These are phyloP conservation scores for Sebastes oblongus DNA, from an alignment of 2,797 vertebrate species.

Conservation along the genomic window DNA sequence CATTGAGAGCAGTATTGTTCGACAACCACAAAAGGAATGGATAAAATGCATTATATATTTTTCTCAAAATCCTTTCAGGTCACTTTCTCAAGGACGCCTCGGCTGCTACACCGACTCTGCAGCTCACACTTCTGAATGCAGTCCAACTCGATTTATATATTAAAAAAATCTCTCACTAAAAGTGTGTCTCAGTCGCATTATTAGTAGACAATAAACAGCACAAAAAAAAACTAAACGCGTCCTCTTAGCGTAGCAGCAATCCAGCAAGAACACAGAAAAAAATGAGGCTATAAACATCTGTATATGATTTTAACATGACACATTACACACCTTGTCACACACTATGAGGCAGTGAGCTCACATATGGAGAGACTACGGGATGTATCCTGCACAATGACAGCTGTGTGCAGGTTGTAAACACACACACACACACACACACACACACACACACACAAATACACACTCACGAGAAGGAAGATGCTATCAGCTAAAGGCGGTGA, in stretches of 20 bases:
- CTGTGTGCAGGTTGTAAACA: slow-evolving; percentile 22
- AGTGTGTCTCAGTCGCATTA: not conserved
- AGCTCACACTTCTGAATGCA: not conserved
- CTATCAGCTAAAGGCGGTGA: slow-evolving; percentile 9
- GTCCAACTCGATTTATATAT: not conserved
- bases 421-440: not conserved
- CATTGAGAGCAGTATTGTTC: not conserved
- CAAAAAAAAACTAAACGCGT: not conserved
- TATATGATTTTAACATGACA: slow-evolving; percentile 17
- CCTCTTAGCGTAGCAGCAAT: not conserved
- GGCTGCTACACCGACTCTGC: not conserved
- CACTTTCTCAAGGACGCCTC: not conserved
- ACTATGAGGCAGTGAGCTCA: not conserved
- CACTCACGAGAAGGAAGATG: not conserved
- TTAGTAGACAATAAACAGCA: not conserved
- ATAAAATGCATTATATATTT: not conserved
- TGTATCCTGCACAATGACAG: slow-evolving; percentile 26
- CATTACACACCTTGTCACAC: slow-evolving; percentile 2
- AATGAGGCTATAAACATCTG: not conserved
- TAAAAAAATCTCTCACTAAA: not conserved
- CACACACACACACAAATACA: not conserved
- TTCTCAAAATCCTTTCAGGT: not conserved
- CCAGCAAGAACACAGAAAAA: not conserved
- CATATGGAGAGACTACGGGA: slow-evolving; percentile 41
- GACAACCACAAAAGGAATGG: not conserved